Conservation (phyloP, 2,797 vertebrate genomes). For the Leptoclinus maculatus region DNA sequence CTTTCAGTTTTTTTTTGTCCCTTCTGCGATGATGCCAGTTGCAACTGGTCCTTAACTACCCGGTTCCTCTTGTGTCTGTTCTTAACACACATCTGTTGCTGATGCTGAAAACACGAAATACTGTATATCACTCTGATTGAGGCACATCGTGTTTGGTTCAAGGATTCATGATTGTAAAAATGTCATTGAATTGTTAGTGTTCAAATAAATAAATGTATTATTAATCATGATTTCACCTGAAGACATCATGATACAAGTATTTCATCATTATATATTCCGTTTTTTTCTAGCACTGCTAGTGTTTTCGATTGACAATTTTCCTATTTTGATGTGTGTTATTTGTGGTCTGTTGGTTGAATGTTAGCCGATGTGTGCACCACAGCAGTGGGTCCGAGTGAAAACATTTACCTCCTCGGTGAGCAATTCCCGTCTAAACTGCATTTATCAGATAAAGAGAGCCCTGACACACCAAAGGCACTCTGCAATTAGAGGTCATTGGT, state of each 20-base stretch:
- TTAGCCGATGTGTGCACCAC: constrained; percentile 26
- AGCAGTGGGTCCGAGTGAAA: constrained; percentile 68
- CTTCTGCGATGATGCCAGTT: neutral
- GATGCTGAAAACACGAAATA: neutral
- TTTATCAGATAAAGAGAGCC: constrained; percentile 67
- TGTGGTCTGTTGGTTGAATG: constrained; percentile 4
- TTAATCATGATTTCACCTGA: neutral
- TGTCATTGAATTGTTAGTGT: neutral
- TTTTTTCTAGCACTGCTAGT: accelerated
- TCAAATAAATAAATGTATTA: neutral
- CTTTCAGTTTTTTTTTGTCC: neutral
- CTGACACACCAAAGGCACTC: constrained; percentile 57
- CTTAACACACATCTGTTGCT: constrained; percentile 2
- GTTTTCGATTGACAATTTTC: constrained; percentile 4
- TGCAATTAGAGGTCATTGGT: constrained; percentile 59
- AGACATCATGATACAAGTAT: neutral
- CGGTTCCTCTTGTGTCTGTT: neutral
- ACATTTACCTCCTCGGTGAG: constrained; percentile 63
- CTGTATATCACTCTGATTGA: neutral
- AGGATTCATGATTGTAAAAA: neutral
- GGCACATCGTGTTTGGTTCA: neutral
- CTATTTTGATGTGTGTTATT: constrained; percentile 14
- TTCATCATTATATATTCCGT: neutral
- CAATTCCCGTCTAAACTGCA: constrained; percentile 59
- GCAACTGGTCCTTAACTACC: neutral